These are phyloP conservation scores for Oasisia sp. DNA, from an alignment of 2,888 invertebrate genomes.

Conservation along the genomic window DNA sequence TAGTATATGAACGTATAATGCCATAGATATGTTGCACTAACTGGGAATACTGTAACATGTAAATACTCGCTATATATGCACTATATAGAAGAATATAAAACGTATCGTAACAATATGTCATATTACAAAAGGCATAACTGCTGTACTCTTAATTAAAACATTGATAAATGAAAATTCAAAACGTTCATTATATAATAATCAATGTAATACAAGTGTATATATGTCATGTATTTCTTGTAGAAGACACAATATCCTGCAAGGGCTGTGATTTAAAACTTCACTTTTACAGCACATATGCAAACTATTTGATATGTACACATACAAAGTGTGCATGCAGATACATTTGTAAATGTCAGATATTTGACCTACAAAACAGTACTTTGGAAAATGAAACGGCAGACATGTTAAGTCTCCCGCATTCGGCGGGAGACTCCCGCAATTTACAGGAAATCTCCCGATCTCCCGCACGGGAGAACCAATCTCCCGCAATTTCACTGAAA, in stretches of 20 bases:
- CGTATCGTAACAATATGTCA: neutral
- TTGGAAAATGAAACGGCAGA: too few relatives aligned
- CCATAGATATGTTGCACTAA: neutral
- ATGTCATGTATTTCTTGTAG: neutral
- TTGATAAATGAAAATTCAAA: neutral
- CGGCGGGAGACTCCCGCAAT: too few relatives aligned
- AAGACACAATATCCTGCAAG: neutral
- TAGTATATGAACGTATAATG: neutral
- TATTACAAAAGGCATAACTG: neutral
- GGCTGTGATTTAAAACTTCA: neutral
- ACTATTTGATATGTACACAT: too few relatives aligned
- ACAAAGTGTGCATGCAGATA: too few relatives aligned
- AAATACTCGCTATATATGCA: neutral
- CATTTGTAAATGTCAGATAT: too few relatives aligned
- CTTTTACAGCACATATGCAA: too few relatives aligned
- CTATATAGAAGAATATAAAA: neutral
- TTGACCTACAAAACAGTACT: too few relatives aligned
- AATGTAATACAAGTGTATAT: neutral
- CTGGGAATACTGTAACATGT: neutral
- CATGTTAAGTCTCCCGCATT: too few relatives aligned
- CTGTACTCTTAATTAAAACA: neutral
- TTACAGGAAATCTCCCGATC: too few relatives aligned
- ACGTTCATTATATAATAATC: neutral
- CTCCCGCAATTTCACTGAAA: too few relatives aligned
- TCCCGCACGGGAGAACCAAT: too few relatives aligned